Percentiles rank a stretch among this genome's conserved stretches.
phyloP scores from a whole-genome alignment of 2,113 vertebrate species.

The Malurus elegans region DNA sequence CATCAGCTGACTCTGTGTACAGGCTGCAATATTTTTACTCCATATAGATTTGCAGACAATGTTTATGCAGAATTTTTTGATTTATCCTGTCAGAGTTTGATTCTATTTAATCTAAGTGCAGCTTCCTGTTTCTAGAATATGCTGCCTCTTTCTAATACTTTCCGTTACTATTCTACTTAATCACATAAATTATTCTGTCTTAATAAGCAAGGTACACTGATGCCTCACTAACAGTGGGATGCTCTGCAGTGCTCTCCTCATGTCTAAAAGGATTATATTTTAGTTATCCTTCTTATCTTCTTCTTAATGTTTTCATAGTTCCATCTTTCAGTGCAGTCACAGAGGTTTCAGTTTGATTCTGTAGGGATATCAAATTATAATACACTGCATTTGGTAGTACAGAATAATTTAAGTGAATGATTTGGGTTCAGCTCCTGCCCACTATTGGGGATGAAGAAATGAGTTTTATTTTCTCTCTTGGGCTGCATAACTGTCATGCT shows the following conservation, averaged over 20 bases:
- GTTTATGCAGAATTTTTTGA: not conserved
- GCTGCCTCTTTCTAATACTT: not conserved
- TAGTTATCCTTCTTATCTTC: not conserved
- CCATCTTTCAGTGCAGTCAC: not conserved
- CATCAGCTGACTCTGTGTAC: fast-evolving
- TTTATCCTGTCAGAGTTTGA: not conserved
- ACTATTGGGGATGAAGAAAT: not conserved
- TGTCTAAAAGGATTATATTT: not conserved
- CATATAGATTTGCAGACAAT: not conserved
- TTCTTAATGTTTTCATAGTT: not conserved
- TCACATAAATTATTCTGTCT: not conserved
- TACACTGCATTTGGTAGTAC: not conserved
- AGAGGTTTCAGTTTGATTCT: not conserved
- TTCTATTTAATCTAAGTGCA: not conserved
- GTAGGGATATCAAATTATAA: not conserved
- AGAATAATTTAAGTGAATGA: not conserved
- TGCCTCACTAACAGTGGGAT: not conserved
- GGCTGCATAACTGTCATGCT: not conserved
- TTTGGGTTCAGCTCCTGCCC: not conserved
- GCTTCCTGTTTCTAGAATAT: not conserved
- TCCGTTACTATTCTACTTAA: not conserved
- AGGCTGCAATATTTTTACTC: not conserved
- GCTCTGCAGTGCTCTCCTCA: not conserved
- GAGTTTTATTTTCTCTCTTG: not conserved
- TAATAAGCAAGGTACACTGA: not conserved